Percentiles rank a stretch among this genome's conserved stretches.
These are phyloP conservation scores for Campoplex nolae DNA, from an alignment of 2,888 invertebrate genomes.

Conservation along the genomic window DNA sequence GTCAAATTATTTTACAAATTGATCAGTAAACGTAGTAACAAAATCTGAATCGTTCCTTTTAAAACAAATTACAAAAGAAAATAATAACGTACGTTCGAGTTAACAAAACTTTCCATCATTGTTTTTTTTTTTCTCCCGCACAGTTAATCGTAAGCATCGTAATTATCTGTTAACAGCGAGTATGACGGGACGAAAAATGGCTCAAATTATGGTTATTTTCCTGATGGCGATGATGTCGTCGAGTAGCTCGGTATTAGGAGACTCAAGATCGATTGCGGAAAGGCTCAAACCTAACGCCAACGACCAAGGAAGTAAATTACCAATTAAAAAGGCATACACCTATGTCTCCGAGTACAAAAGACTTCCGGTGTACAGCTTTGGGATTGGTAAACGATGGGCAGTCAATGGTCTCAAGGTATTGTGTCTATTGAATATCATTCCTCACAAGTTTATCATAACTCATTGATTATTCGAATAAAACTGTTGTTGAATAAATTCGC, in stretches of 20 bases:
- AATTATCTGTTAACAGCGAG: not conserved
- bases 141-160: not conserved
- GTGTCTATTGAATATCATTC: constrained; percentile 60
- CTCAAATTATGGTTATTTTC: constrained; percentile 43
- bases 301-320: constrained; percentile 61
- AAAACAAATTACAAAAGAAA: not conserved
- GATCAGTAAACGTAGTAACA: not conserved
- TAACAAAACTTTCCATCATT: not conserved
- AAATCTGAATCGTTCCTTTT: not conserved
- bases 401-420: constrained; percentile 84
- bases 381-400: constrained; percentile 84
- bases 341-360: constrained; percentile 89
- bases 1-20: too few relatives aligned
- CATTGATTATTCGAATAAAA: too few relatives aligned
- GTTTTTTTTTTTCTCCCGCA: constrained; percentile 34
- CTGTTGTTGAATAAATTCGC: not conserved
- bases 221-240: constrained; percentile 52
- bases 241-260: constrained; percentile 69
- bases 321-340: constrained; percentile 86
- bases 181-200: constrained; percentile 28
- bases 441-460: not conserved
- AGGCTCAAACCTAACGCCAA: not conserved
- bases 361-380: constrained; percentile 85
- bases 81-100: not conserved
- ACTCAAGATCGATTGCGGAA: constrained; percentile 53